Evolutionary conservation across 37 sponge, comb jelly and placozoan species (phyloP).

Genomic region (Hexactinellida sp.): DNA sequence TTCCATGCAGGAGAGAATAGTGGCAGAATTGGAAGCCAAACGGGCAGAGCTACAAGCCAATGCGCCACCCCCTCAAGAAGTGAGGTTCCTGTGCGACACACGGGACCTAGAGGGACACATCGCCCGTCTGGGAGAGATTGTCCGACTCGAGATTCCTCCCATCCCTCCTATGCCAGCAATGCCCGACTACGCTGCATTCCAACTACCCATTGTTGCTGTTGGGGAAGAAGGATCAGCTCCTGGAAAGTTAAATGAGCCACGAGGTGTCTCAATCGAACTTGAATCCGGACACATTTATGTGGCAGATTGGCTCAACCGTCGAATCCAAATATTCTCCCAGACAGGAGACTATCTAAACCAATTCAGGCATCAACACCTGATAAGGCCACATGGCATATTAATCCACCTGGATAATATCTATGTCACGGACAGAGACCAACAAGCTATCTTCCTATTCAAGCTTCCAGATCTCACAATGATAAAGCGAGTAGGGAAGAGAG

Average conservation of each 20-base stretch:
- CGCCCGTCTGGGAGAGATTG: background rate
- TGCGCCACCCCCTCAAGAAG: background rate
- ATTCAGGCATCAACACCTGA: background rate
- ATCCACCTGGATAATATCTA: background rate
- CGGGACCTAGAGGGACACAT: background rate
- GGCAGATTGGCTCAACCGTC: background rate
- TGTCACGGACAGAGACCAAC: background rate
- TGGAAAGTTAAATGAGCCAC: background rate
- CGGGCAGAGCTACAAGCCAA: background rate
- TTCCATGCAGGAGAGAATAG: background rate
- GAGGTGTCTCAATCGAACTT: background rate
- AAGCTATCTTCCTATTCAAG: background rate
- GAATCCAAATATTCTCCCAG: background rate
- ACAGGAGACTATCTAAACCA: background rate
- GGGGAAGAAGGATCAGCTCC: background rate
- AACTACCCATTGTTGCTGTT: background rate
- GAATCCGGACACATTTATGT: slow-evolving; percentile 5
- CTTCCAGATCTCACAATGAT: background rate
- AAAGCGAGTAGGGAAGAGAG: slow-evolving; percentile 15
- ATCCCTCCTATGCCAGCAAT: background rate
- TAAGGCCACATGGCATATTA: background rate
- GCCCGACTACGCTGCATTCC: background rate
- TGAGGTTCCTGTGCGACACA: background rate
- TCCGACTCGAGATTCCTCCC: background rate
- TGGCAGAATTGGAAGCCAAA: background rate